Conservation (phyloP, 2,113 vertebrate genomes). For the Sclerurus mexicanus region DNA sequence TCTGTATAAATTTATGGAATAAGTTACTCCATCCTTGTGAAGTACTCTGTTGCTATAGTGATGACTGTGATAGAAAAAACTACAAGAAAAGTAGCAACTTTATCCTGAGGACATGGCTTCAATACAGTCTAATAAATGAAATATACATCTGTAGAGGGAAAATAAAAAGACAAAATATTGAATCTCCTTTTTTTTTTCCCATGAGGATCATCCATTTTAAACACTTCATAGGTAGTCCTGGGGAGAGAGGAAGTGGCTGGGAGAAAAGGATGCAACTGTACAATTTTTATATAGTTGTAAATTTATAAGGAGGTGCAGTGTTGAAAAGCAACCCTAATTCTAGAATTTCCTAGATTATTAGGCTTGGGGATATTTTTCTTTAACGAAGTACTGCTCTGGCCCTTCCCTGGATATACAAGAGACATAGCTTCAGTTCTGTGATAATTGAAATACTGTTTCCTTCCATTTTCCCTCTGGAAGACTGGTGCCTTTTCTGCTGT, state of each 20-base stretch:
- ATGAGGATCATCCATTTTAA: background rate
- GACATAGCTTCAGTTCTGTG: background rate
- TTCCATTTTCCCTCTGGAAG: background rate
- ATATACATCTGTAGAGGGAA: background rate
- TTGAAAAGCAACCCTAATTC: background rate
- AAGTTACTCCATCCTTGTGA: background rate
- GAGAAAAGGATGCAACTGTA: background rate
- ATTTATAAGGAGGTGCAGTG: background rate
- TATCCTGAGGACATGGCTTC: background rate
- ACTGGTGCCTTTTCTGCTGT: background rate
- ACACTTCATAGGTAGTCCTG: background rate
- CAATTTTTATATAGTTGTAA: background rate
- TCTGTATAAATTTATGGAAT: background rate
- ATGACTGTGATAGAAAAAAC: background rate
- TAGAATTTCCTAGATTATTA: background rate
- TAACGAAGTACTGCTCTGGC: background rate
- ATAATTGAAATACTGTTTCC: background rate
- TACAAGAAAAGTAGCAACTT: background rate
- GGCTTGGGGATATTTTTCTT: background rate
- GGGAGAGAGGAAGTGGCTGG: background rate
- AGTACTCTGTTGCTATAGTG: background rate
- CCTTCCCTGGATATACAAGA: background rate
- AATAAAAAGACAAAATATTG: background rate
- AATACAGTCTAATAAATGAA: constrained; percentile 31
- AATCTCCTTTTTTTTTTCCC: background rate